Conservation (phyloP, 2,113 vertebrate genomes). For the Gnathonemus echidnorhynchus region DNA sequence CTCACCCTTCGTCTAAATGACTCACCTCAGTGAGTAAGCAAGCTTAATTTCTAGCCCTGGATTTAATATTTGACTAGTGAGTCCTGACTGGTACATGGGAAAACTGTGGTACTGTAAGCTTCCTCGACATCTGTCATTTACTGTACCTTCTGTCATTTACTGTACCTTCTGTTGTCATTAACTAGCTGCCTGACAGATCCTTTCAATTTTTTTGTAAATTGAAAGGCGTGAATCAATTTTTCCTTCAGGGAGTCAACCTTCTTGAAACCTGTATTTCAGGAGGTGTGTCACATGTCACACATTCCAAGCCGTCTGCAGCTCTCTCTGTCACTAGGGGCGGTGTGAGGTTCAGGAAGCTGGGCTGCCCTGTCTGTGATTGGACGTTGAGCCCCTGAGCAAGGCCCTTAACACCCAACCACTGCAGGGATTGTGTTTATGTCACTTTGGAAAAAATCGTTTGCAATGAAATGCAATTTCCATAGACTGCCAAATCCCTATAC, state of each 20-base stretch:
- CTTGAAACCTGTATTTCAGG: neutral
- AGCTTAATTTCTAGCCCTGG: neutral
- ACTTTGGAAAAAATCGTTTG: neutral
- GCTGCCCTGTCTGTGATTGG: neutral
- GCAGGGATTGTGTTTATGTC: neutral
- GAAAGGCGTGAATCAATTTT: neutral
- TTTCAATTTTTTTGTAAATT: neutral
- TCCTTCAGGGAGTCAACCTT: neutral
- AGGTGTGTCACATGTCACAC: neutral
- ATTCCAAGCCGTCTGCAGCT: neutral
- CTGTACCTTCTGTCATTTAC: neutral
- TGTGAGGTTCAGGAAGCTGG: no score
- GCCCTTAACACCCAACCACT: no score
- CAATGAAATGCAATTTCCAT: neutral
- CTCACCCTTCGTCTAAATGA: neutral
- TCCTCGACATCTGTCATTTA: neutral
- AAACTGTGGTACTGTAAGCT: neutral
- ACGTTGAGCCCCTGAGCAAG: neutral
- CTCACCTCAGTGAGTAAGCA: neutral
- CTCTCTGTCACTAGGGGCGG: no score
- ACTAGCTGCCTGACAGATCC: neutral
- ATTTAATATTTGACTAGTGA: neutral
- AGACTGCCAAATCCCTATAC: neutral
- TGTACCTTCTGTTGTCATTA: neutral
- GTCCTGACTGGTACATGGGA: neutral